Percentiles rank a stretch among this genome's conserved stretches.
Evolutionary conservation across 2,888 invertebrate genomes (phyloP).

Genomic region (Limnephilus auricula): DNA sequence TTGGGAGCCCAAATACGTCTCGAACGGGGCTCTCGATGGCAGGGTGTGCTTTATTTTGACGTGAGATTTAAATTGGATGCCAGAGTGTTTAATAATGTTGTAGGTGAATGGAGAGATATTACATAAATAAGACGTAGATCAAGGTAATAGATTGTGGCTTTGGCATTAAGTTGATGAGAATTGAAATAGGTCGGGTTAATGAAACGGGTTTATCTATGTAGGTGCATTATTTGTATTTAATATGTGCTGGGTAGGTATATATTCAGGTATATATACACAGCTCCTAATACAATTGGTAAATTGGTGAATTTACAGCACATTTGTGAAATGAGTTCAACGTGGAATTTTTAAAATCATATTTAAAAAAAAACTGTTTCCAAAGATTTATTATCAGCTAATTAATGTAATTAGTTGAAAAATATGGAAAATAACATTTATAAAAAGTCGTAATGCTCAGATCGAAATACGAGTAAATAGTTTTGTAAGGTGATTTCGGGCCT

Average conservation of each 20-base stretch:
- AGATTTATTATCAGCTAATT: no score
- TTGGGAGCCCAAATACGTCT: background rate
- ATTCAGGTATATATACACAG: no score
- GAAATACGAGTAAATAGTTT: no score
- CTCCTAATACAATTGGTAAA: no score
- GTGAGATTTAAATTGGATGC: background rate
- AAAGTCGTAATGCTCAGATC: no score
- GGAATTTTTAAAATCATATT: no score
- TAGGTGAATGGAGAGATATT: background rate
- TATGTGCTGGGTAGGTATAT: background rate
- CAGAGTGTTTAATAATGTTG: background rate
- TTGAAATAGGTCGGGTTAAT: background rate
- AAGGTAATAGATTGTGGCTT: background rate
- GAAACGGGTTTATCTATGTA: background rate
- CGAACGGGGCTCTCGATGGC: background rate
- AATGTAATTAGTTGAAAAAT: no score
- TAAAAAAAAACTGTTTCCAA: no score
- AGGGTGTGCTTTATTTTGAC: background rate
- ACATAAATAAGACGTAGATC: background rate
- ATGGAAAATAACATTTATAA: no score
- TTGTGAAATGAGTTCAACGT: no score
- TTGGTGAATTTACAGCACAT: no score
- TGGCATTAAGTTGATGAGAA: background rate
- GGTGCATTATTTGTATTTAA: background rate
- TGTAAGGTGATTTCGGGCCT: no score